Evolutionary conservation across 2,888 invertebrate species (phyloP), one percentile per base, ranked within the genome.

Genomic region (Spatulosminthurus flaviceps): DNA sequence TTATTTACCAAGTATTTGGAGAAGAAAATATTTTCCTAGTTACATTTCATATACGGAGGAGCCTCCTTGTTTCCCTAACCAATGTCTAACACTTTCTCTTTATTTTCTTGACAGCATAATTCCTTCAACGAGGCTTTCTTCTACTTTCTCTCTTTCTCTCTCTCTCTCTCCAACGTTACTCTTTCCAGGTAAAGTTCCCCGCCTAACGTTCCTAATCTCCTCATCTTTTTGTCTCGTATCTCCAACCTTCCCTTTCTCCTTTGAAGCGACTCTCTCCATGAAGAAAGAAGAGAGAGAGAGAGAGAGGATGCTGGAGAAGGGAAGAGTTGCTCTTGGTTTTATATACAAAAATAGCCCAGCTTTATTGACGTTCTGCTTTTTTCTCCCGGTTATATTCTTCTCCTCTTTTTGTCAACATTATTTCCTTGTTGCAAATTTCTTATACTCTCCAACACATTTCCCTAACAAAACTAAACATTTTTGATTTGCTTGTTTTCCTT

Each of bases 91-190:
- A n/a, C 51, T 51, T 51, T 51, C 51, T 51, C 51, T 51, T 51
- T 51, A 51, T 51, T 51, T 51, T 51, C 51, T 51, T 51, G 51
- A 51, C 51, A 51, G 16, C n/a, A 51, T 51, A 51, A 51, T 51
- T 51, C 51, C 51, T 51, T 9, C 5, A 13, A 19, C 51, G 51
- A 19, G 51, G 5, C 51, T 51, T 51, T 9, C n/a, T 9, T 51
- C 7, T 2, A 9, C 51, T 51, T 51, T 16, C 51, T 51, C n/a
- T 9, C n/a, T n/a, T n/a, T n/a, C n/a, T n/a, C n/a, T n/a, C n/a
- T n/a, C n/a, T n/a, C 34, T 34, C 34, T 9, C 34, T 9, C 9
- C 34, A 7, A 34, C 34, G 4, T 34, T 34, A 34, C 34, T 34
- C 51, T 19, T 19, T 51, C 16, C 51, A 51, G 51, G 51, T 51